phyloP scores from a whole-genome alignment of 2,113 vertebrate genomes.

The Python bivittatus region DNA sequence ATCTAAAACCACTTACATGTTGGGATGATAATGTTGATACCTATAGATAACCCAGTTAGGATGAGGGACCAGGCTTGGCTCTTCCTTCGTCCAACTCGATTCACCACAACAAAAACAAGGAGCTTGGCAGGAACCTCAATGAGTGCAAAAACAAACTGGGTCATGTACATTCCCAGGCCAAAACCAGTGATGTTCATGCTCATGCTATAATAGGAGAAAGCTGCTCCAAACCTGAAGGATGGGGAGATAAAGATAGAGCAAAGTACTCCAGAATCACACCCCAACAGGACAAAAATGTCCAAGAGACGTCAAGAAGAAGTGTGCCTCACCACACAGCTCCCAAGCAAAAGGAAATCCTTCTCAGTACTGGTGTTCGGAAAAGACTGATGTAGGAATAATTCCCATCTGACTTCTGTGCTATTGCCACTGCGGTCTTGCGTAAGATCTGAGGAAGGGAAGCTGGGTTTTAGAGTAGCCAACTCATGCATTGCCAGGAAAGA shows the following conservation, averaged over 20 bases:
- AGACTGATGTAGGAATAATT: slow-evolving; percentile 70
- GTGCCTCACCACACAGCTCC: slow-evolving; percentile 70
- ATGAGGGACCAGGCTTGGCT: slow-evolving; percentile 74
- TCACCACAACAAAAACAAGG: slow-evolving; percentile 68
- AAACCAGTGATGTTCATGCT: slow-evolving; percentile 78
- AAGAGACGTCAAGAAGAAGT: neutral
- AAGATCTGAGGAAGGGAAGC: slow-evolving; percentile 25
- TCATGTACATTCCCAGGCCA: slow-evolving; percentile 77
- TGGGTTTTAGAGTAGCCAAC: neutral
- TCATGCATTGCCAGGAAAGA: too few species aligned
- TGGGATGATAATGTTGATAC: slow-evolving; percentile 63
- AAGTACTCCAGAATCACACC: neutral
- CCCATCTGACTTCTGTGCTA: neutral
- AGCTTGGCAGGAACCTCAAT: slow-evolving; percentile 81
- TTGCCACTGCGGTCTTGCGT: neutral
- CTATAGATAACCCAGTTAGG: slow-evolving; percentile 65
- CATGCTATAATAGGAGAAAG: slow-evolving; percentile 82
- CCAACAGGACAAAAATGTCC: neutral
- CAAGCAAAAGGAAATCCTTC: slow-evolving; percentile 67
- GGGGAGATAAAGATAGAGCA: neutral
- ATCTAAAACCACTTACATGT: slow-evolving; percentile 60
- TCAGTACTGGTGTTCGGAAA: slow-evolving; percentile 67
- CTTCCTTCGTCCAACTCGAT: slow-evolving; percentile 70
- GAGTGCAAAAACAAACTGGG: slow-evolving; percentile 77
- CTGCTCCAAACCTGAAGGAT: slow-evolving; percentile 78